Conservation (phyloP, 2,113 vertebrate species). For the Etheostoma spectabile region DNA sequence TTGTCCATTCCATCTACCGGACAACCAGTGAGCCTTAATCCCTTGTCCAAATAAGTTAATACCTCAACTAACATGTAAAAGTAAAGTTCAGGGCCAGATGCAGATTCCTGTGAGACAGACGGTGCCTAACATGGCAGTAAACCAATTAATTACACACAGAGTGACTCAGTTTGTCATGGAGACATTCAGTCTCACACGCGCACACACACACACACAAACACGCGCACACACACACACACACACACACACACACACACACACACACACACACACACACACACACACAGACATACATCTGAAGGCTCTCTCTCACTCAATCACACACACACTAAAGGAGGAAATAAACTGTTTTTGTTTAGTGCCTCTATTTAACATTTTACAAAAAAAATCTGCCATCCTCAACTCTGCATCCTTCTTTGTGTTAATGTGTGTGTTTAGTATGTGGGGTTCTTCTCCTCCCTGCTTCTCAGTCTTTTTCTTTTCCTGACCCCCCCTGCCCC, state of each 20-base stretch:
- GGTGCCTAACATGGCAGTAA: constrained; percentile 67
- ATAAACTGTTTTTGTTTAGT: constrained; percentile 6
- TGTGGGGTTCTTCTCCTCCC: neutral
- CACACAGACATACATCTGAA: neutral
- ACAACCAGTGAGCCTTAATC: constrained; percentile 73
- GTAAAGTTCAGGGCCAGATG: constrained; percentile 80
- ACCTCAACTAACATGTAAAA: constrained; percentile 77
- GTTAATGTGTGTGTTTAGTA: neutral
- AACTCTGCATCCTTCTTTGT: constrained; percentile 3
- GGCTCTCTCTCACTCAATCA: neutral
- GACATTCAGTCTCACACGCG: constrained; percentile 32
- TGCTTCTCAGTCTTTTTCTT: constrained; percentile 2
- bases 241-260: constrained; percentile 4
- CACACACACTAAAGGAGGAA: neutral
- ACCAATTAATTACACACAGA: constrained; percentile 67
- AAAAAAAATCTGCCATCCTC: neutral
- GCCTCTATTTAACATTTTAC: neutral
- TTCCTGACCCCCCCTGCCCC: constrained; percentile 32
- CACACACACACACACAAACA: constrained; percentile 21
- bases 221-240: neutral
- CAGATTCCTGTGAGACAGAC: constrained; percentile 73
- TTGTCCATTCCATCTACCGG: constrained; percentile 74
- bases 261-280: constrained; percentile 16
- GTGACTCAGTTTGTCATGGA: constrained; percentile 43
- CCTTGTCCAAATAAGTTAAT: constrained; percentile 79